Conservation (phyloP, 2,113 vertebrate genomes). For the Sylvicapra grimmia region DNA sequence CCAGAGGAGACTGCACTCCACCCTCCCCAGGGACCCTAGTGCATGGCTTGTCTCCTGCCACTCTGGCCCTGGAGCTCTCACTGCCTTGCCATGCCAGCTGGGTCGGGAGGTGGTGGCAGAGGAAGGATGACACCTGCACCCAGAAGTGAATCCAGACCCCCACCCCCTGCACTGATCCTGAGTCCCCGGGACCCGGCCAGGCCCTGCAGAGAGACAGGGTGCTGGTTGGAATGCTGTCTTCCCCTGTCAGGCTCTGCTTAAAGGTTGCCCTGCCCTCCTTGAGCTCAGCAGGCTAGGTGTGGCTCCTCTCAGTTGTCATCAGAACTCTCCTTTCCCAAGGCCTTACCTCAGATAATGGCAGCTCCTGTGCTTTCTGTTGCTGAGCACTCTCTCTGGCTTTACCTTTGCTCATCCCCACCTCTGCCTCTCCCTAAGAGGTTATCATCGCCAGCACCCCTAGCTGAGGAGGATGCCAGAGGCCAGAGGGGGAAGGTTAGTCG, state of each 20-base stretch:
- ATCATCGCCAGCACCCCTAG: not conserved
- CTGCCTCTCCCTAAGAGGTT: not conserved
- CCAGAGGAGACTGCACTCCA: not conserved
- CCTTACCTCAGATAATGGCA: not conserved
- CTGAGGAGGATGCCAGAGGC: not conserved
- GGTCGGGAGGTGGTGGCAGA: not conserved
- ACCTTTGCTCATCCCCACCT: not conserved
- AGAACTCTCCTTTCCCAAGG: not conserved
- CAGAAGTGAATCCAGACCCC: not conserved
- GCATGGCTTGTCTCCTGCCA: not conserved
- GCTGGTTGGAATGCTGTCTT: not conserved
- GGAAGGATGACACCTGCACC: not conserved
- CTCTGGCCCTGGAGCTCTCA: not conserved
- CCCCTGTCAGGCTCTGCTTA: not conserved
- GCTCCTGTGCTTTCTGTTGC: not conserved
- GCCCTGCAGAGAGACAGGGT: not conserved
- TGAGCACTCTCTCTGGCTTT: not conserved
- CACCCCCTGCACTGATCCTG: not conserved
- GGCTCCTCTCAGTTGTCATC: not conserved
- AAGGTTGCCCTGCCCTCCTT: not conserved
- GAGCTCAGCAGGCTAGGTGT: not conserved
- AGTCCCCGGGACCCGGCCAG: not conserved
- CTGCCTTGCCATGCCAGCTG: not conserved
- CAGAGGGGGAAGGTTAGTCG: not conserved
- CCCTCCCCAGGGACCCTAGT: not conserved